Percentiles rank a stretch among this genome's conserved stretches.
Evolutionary conservation across 2,797 vertebrate species (phyloP).

Genomic region (Triplophysa bombifrons): DNA sequence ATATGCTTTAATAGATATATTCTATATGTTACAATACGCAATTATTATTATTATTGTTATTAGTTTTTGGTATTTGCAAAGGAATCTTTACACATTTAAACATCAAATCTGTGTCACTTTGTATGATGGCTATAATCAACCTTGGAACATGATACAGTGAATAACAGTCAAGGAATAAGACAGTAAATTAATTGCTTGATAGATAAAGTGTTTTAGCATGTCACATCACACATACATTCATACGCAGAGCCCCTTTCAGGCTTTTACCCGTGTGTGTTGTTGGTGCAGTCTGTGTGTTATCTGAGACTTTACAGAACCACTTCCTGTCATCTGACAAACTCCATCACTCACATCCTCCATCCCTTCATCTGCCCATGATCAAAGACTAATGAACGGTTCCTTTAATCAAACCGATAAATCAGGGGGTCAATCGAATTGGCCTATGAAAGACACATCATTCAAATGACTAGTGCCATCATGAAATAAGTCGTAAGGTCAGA

Average conservation of each 20-base stretch:
- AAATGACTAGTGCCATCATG: too few relatives aligned
- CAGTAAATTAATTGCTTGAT: neutral
- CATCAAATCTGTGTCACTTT: neutral
- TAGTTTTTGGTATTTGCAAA: too few relatives aligned
- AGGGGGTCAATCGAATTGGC: neutral
- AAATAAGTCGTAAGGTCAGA: neutral
- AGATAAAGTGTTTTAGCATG: neutral
- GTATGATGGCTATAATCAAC: neutral
- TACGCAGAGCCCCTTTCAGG: neutral
- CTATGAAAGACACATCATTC: neutral
- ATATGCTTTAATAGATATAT: too few relatives aligned
- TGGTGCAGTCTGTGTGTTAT: neutral
- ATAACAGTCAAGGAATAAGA: neutral
- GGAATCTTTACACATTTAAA: neutral
- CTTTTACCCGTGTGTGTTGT: neutral
- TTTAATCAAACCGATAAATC: slow-evolving; percentile 42
- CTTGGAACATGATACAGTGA: neutral
- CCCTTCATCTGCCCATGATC: slow-evolving; percentile 6
- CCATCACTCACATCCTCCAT: slow-evolving; percentile 24
- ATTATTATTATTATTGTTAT: too few relatives aligned
- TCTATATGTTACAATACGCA: too few relatives aligned
- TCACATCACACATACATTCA: slow-evolving; percentile 4
- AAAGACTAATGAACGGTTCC: slow-evolving; percentile 17
- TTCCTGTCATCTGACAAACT: slow-evolving; percentile 26
- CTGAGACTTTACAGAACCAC: slow-evolving; percentile 13